Evolutionary conservation across 2,888 invertebrate species (phyloP).

Genomic region (Auanema freiburgensis): DNA sequence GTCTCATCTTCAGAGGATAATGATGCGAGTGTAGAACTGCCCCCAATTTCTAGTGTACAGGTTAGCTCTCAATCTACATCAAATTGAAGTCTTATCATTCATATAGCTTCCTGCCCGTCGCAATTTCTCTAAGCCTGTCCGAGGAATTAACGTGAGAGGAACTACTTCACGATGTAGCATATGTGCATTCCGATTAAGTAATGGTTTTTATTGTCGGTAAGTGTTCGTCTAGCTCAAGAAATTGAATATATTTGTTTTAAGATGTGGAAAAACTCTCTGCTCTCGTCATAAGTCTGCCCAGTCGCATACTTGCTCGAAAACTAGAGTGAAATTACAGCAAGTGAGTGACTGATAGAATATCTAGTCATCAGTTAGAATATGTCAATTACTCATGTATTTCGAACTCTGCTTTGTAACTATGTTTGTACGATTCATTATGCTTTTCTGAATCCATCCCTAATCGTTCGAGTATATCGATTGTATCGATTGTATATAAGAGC

Average conservation of each 20-base stretch:
- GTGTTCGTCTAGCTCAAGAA: not conserved
- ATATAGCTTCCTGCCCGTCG: not conserved
- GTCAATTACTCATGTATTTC: no score
- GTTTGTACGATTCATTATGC: no score
- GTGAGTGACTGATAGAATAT: slow-evolving; percentile 23
- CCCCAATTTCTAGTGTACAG: not conserved
- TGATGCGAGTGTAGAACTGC: slow-evolving; percentile 10
- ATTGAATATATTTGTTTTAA: slow-evolving; percentile 2
- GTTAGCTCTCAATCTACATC: no score
- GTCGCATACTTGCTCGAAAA: slow-evolving; percentile 24
- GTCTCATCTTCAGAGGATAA: slow-evolving; percentile 17
- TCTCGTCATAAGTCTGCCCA: slow-evolving; percentile 25
- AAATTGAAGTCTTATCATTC: not conserved
- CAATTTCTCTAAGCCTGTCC: not conserved
- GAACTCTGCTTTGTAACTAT: no score
- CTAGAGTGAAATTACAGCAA: slow-evolving; percentile 18
- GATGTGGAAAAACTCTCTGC: slow-evolving; percentile 35
- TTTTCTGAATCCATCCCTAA: no score
- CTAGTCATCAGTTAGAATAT: no score
- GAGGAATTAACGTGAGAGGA: not conserved
- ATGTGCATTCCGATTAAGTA: slow-evolving; percentile 28
- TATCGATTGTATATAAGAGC: no score
- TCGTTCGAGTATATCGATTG: no score
- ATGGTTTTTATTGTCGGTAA: slow-evolving; percentile 29
- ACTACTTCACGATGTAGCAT: slow-evolving; percentile 22